Conservation (phyloP, 2,888 invertebrate genomes). For the Nomada hirtipes region DNA sequence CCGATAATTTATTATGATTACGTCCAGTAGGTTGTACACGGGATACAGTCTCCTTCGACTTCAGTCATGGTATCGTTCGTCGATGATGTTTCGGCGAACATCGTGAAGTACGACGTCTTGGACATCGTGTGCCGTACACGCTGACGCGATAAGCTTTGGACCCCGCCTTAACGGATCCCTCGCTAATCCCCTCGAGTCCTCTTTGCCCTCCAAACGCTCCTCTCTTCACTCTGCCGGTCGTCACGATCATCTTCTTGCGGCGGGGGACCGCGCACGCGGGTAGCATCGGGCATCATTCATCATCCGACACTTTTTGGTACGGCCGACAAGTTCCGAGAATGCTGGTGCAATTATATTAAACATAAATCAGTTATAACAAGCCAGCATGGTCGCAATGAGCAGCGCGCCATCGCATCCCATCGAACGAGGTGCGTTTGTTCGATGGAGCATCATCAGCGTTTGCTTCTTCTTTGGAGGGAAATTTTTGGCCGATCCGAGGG, state of each 20-base stretch:
- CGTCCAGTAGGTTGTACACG: not conserved
- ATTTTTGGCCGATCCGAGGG: not conserved
- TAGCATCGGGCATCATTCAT: conserved; percentile 72
- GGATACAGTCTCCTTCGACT: not conserved
- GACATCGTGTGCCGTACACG: conserved; percentile 15
- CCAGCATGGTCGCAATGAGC: conserved; percentile 58
- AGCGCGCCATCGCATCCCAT: conserved; percentile 39
- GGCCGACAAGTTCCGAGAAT: conserved; percentile 73
- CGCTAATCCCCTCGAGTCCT: conserved; percentile 26
- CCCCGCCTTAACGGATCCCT: conserved; percentile 53
- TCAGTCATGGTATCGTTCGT: not conserved
- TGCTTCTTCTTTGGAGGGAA: not conserved
- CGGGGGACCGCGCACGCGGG: conserved; percentile 42
- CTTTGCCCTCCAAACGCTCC: not conserved
- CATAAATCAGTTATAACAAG: conserved; percentile 79
- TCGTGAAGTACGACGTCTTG: conserved; percentile 4
- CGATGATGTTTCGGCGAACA: conserved; percentile 20
- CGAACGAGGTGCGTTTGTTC: conserved; percentile 25
- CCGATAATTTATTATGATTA: conserved; percentile 51
- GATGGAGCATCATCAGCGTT: conserved; percentile 29
- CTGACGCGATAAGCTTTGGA: conserved; percentile 51
- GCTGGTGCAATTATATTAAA: conserved; percentile 77
- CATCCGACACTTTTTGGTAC: conserved; percentile 71
- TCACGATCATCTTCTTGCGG: conserved; percentile 54
- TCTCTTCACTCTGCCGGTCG: not conserved